These are phyloP conservation scores for Phalacrocorax carbo DNA, from an alignment of 2,113 vertebrate species.

Conservation along the genomic window DNA sequence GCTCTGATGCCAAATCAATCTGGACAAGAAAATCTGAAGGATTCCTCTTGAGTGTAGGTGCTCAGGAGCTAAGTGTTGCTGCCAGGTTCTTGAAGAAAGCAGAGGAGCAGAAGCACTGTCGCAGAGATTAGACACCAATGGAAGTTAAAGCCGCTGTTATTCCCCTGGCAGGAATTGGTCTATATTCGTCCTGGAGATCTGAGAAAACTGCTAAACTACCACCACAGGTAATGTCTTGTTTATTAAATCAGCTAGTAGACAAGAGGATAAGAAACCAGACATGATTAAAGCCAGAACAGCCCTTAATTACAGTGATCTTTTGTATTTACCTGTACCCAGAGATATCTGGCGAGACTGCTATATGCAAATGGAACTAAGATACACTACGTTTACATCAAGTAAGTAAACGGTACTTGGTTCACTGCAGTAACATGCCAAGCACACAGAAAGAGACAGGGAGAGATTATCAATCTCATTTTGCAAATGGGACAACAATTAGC, in stretches of 20 bases:
- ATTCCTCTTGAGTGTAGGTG: neutral
- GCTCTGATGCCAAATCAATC: neutral
- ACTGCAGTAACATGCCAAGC: neutral
- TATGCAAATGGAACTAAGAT: neutral
- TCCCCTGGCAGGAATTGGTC: neutral
- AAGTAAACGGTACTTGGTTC: fast-evolving
- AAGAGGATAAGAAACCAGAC: neutral
- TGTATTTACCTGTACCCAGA: neutral
- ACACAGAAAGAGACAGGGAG: neutral
- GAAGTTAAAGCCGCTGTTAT: neutral
- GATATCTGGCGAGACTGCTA: neutral
- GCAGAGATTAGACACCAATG: neutral
- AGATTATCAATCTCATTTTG: neutral
- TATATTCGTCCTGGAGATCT: neutral
- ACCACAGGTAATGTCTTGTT: neutral
- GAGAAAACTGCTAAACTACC: neutral
- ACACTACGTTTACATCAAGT: neutral
- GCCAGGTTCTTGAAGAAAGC: neutral
- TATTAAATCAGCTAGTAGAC: neutral
- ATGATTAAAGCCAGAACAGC: neutral
- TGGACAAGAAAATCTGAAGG: neutral
- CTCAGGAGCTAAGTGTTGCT: neutral
- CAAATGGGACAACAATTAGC: neutral
- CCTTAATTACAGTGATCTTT: neutral
- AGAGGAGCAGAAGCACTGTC: neutral